phyloP scores from a whole-genome alignment of 2,113 vertebrate genomes.

The Hemibagrus wyckioides region DNA sequence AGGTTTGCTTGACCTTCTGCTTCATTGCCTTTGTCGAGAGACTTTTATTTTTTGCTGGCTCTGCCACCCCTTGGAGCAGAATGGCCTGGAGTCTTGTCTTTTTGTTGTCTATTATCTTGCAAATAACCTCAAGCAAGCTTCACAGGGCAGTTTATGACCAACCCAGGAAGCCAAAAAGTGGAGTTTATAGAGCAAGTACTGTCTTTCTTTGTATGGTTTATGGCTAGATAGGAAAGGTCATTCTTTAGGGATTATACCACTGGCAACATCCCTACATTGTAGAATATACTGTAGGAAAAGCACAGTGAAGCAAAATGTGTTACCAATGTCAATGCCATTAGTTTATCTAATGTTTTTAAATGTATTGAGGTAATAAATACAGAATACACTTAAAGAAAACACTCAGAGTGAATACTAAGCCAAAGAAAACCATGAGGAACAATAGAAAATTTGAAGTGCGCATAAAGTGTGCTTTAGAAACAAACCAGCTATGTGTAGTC shows the following conservation, averaged over 20 bases:
- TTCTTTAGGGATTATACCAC: background rate
- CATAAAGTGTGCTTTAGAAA: too few relatives aligned
- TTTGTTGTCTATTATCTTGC: background rate
- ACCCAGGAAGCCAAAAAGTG: background rate
- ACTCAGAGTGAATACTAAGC: background rate
- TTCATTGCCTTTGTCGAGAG: too few relatives aligned
- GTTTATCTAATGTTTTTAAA: too few relatives aligned
- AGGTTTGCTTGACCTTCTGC: background rate
- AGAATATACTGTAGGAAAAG: background rate
- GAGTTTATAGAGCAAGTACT: background rate
- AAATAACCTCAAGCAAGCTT: background rate
- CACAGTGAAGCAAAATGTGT: background rate
- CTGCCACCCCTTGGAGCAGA: too few relatives aligned
- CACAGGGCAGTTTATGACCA: background rate
- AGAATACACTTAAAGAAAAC: background rate
- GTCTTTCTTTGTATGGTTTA: background rate
- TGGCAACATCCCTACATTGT: background rate
- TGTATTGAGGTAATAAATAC: too few relatives aligned
- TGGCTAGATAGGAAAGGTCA: background rate
- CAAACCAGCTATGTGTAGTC: too few relatives aligned
- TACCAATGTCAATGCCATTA: background rate
- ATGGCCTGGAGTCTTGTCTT: background rate
- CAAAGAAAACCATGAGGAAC: background rate
- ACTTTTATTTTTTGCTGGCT: too few relatives aligned
- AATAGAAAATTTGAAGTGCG: background rate